These are phyloP conservation scores for Tethya wilhelma DNA, from an alignment of 37 sponge, comb jelly and placozoan species.

Conservation along the genomic window DNA sequence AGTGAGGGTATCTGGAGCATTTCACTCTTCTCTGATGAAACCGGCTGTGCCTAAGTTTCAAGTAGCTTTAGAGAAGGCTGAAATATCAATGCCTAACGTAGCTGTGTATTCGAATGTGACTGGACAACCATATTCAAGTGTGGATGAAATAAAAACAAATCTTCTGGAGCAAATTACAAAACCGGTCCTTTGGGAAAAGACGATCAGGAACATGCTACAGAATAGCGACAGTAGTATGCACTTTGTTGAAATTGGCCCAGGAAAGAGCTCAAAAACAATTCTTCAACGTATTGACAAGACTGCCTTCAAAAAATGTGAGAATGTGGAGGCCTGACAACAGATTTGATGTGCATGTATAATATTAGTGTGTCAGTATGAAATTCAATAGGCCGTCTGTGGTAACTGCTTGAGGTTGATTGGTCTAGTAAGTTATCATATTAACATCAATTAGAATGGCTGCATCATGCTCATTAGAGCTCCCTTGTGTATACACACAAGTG, in stretches of 20 bases:
- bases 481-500: no score
- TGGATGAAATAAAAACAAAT: constrained; percentile 38
- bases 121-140: constrained; percentile 55
- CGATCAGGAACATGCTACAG: constrained; percentile 56
- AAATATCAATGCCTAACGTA: constrained; percentile 43
- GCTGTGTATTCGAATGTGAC: constrained; percentile 91
- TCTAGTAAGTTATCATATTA: no score
- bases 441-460: no score
- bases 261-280: constrained; percentile 70
- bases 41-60: constrained; percentile 56
- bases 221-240: background rate
- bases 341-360: no score
- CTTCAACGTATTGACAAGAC: constrained; percentile 58
- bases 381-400: no score
- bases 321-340: background rate
- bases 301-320: constrained; percentile 46
- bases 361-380: constrained; percentile 2
- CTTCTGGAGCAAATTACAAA: constrained; percentile 64
- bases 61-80: constrained; percentile 25
- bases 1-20: constrained; percentile 87
- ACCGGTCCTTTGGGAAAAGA: constrained; percentile 80
- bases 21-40: constrained; percentile 84
- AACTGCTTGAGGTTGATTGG: no score
- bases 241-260: constrained; percentile 87
- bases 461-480: no score